A percentile compares a stretch with the other conserved stretches of the same genome.
Conservation (phyloP, 2,113 vertebrate species). For the Neogobius melanostomus region DNA sequence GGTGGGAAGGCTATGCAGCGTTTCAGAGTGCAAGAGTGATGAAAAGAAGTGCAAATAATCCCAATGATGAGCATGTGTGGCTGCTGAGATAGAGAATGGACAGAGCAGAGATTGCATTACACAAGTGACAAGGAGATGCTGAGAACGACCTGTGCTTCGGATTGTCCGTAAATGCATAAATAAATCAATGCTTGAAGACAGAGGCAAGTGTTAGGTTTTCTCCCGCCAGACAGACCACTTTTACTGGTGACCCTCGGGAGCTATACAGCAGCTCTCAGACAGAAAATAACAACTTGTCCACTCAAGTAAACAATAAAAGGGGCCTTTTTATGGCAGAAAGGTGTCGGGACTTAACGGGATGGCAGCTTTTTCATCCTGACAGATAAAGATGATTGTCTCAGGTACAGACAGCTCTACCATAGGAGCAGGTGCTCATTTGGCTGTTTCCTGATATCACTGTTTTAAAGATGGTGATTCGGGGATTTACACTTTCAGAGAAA, state of each 20-base stretch:
- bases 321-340: conserved; percentile 38
- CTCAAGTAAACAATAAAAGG: conserved; percentile 35
- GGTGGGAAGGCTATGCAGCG: conserved; percentile 45
- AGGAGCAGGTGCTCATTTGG: conserved; percentile 18
- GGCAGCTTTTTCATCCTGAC: conserved; percentile 53
- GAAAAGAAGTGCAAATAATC: conserved; percentile 67
- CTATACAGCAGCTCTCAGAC: conserved; percentile 30
- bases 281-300: conserved; percentile 62
- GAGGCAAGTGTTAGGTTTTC: conserved; percentile 24
- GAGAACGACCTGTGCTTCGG: conserved; percentile 8
- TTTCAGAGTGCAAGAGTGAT: conserved; percentile 41
- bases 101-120: conserved; percentile 15
- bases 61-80: conserved; percentile 56
- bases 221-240: conserved; percentile 47
- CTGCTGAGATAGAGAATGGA: conserved; percentile 39
- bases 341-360: conserved; percentile 46
- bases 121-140: conserved; percentile 16
- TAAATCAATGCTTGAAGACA: background rate
- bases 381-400: conserved; percentile 20
- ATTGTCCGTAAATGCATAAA: conserved; percentile 29
- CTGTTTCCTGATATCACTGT: background rate
- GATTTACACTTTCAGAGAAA: no score
- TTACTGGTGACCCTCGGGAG: conserved; percentile 50
- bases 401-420: conserved; percentile 10
- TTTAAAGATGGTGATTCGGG: background rate